These are phyloP conservation scores for Aphidius gifuensis DNA, from an alignment of 1,140 invertebrate genomes.

Conservation along the genomic window DNA sequence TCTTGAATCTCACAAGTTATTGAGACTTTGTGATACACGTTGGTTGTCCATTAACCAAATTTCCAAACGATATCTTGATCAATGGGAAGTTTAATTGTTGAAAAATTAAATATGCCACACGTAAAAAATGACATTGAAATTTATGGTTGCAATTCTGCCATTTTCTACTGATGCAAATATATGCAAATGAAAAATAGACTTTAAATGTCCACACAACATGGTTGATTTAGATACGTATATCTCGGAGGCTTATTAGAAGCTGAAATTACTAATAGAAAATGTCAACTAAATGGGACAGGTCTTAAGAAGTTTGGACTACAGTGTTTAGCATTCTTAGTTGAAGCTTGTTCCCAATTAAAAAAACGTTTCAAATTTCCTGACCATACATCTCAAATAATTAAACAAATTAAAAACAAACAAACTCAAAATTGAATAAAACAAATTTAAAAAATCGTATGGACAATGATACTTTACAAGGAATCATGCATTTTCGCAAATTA, in stretches of 20 bases:
- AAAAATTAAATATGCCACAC: conserved; percentile 10
- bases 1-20: conserved; percentile 38
- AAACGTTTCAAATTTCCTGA: conserved; percentile 9
- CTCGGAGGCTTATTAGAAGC: conserved; percentile 1
- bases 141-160: conserved; percentile 20
- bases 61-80: too few relatives aligned
- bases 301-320: not conserved
- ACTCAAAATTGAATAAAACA: conserved; percentile 26
- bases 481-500: conserved; percentile 20
- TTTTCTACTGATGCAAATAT: conserved; percentile 20
- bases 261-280: not conserved
- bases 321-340: conserved; percentile 10
- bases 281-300: not conserved
- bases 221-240: conserved; percentile 2
- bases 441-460: conserved; percentile 19
- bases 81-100: too few relatives aligned
- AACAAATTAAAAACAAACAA: too few relatives aligned
- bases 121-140: conserved; percentile 14
- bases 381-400: not conserved
- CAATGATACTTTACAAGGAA: conserved; percentile 7
- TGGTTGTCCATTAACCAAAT: conserved; percentile 29
- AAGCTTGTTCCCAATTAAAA: not conserved
- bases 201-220: not conserved
- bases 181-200: conserved; percentile 3
- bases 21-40: conserved; percentile 39